Percentiles rank a stretch among this genome's conserved stretches.
phyloP scores from a whole-genome alignment of 2,797 vertebrate species.

The Sebastes taczanowskii region DNA sequence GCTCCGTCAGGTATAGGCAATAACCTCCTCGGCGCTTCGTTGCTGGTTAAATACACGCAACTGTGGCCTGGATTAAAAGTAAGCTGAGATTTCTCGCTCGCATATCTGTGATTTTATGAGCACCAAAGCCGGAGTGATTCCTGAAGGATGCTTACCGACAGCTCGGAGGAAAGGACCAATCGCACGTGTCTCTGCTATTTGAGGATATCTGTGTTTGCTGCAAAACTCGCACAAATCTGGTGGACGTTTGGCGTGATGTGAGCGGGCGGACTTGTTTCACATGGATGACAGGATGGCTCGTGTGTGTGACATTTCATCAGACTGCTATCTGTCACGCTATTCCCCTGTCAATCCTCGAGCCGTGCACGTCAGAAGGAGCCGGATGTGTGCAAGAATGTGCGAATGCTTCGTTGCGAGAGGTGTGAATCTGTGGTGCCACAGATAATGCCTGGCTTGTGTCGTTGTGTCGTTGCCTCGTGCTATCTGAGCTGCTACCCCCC shows the following conservation, averaged over 20 bases:
- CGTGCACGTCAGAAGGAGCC: constrained; percentile 10
- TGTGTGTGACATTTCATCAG: constrained; percentile 57
- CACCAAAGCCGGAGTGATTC: constrained; percentile 28
- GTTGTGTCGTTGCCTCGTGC: constrained; percentile 37
- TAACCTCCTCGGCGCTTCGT: constrained; percentile 21
- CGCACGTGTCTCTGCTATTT: background rate
- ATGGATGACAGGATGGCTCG: background rate
- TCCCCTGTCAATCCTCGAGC: constrained; percentile 41
- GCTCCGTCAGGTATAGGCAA: constrained; percentile 20
- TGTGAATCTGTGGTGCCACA: constrained; percentile 36
- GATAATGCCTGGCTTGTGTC: constrained; percentile 57
- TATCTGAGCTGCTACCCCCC: constrained; percentile 17
- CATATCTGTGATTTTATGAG: constrained; percentile 34
- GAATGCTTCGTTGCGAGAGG: constrained; percentile 39
- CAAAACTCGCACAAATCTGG: constrained; percentile 3
- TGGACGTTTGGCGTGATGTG: constrained; percentile 3
- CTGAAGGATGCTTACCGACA: constrained; percentile 7
- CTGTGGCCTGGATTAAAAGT: constrained; percentile 39
- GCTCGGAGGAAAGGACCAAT: constrained; percentile 28
- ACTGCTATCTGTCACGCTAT: constrained; percentile 49
- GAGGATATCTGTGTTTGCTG: constrained; percentile 6
- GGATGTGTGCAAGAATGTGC: constrained; percentile 14
- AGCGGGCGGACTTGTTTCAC: constrained; percentile 11
- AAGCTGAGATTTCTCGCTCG: background rate
- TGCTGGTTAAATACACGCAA: constrained; percentile 51